A percentile compares a stretch with the other conserved stretches of the same genome.
phyloP scores from a whole-genome alignment of 2,797 vertebrate species.

The Clarias pachynema region DNA sequence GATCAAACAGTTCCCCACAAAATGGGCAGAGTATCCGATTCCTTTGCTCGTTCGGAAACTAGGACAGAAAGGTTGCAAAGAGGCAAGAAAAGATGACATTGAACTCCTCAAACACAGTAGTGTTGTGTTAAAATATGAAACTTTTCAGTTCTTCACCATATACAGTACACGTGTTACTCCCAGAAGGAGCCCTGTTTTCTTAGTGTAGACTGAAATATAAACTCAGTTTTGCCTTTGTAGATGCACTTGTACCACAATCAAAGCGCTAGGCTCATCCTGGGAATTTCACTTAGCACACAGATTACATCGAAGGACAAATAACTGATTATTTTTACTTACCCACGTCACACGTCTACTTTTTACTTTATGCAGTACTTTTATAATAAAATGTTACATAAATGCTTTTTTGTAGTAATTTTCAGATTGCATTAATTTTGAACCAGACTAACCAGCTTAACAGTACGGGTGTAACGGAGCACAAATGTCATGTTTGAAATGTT shows the following conservation, averaged over 20 bases:
- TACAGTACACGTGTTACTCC: neutral
- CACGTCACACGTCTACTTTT: neutral
- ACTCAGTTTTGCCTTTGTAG: neutral
- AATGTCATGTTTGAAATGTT: no score
- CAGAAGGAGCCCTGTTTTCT: neutral
- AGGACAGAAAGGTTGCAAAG: constrained; percentile 39
- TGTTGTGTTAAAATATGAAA: neutral
- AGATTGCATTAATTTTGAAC: neutral
- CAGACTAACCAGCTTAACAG: constrained; percentile 4
- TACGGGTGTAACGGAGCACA: neutral
- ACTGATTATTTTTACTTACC: neutral
- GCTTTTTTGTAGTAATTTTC: neutral
- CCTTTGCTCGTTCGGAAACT: constrained; percentile 99
- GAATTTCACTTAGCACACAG: neutral
- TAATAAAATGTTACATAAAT: neutral
- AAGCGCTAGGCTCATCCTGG: neutral
- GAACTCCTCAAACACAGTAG: neutral
- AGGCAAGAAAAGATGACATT: neutral
- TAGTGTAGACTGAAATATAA: neutral
- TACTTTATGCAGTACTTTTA: no score
- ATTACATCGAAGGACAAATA: neutral
- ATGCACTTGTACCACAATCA: no score
- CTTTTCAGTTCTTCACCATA: neutral
- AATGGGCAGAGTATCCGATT: constrained; percentile 98
- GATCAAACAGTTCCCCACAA: constrained; percentile 98